phyloP scores from a whole-genome alignment of 2,113 vertebrate species.

The Pogona vitticeps region DNA sequence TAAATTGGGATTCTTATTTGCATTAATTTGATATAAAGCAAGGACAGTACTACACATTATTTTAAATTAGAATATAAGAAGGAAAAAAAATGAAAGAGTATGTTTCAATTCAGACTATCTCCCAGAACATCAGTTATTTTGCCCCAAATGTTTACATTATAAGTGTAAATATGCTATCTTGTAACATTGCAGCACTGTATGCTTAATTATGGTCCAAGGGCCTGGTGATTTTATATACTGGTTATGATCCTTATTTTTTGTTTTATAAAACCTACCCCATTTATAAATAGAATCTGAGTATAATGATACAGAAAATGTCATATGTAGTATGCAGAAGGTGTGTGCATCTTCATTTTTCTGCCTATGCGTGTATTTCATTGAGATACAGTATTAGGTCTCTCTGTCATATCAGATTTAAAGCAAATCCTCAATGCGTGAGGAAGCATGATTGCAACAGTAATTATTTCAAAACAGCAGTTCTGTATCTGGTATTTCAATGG shows the following conservation, averaged over 20 bases:
- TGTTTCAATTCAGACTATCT: not conserved
- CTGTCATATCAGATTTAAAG: constrained; percentile 37
- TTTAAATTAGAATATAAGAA: not conserved
- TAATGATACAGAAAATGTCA: constrained; percentile 8
- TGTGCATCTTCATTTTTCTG: constrained; percentile 44
- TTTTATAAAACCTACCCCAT: not conserved
- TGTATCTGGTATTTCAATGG: not conserved
- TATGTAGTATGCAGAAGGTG: constrained; percentile 9
- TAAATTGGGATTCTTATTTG: not conserved
- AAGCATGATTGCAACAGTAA: constrained; percentile 39
- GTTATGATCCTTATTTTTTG: constrained; percentile 13
- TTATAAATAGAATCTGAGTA: constrained; percentile 31
- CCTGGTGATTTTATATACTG: not conserved
- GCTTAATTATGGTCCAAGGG: not conserved
- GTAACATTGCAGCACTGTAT: fast-evolving
- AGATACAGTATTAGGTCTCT: constrained; percentile 43
- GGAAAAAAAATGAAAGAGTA: not conserved
- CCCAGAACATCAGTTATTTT: not conserved
- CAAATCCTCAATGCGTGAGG: constrained; percentile 25
- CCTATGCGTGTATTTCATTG: constrained; percentile 47
- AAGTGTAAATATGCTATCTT: fast-evolving
- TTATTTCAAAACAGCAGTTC: constrained; percentile 42
- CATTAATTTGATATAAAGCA: not conserved
- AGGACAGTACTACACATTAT: not conserved
- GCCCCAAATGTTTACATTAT: not conserved